phyloP scores from a whole-genome alignment of 2,113 vertebrate genomes.

The Eclectus roratus region DNA sequence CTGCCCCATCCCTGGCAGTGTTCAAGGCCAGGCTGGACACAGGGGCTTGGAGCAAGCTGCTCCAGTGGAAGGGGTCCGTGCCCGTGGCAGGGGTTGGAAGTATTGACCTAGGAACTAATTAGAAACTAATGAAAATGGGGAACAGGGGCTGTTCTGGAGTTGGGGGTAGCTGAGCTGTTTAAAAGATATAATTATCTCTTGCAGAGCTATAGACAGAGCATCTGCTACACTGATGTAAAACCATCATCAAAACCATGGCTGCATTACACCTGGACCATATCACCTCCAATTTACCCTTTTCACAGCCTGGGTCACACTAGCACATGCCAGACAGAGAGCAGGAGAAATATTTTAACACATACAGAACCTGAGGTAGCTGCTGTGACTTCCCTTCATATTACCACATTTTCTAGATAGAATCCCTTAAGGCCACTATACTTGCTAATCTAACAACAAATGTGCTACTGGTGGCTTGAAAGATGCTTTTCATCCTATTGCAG shows the following conservation, averaged over 20 bases:
- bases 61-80: not conserved
- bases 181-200: not conserved
- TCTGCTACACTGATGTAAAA: not conserved
- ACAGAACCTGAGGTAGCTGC: not conserved
- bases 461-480: not conserved
- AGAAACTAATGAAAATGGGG: not conserved
- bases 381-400: not conserved
- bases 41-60: not conserved
- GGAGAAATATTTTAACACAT: not conserved
- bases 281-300: not conserved
- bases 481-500: not conserved
- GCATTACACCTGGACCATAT: not conserved
- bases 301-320: not conserved
- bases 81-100: not conserved
- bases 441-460: not conserved
- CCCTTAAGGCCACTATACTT: not conserved
- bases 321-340: not conserved
- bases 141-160: not conserved
- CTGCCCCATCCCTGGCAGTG: not conserved
- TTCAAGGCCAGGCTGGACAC: not conserved
- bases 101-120: not conserved
- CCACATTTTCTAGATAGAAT: not conserved
- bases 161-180: not conserved
- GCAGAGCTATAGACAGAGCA: not conserved
- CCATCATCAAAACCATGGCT: not conserved